These are phyloP conservation scores for Drosophila baimaii DNA, from an alignment of 1,140 invertebrate genomes.

Conservation along the genomic window DNA sequence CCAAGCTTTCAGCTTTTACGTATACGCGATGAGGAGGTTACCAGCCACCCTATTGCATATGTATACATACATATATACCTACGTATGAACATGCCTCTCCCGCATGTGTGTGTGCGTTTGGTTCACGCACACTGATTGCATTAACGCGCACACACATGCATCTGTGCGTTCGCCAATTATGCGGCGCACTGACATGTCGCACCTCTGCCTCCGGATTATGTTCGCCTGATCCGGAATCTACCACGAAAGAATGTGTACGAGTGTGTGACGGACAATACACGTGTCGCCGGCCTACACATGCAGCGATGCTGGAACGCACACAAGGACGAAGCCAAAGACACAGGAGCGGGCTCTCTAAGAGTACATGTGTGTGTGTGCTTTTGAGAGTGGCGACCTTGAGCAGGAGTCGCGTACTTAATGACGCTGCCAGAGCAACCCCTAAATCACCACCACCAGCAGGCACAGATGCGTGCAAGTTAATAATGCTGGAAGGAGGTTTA, in stretches of 20 bases:
- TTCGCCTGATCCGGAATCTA: constrained; percentile 74
- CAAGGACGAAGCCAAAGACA: constrained; percentile 32
- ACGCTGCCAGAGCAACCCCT: constrained; percentile 53
- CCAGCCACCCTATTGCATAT: constrained; percentile 3
- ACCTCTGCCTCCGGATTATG: constrained; percentile 40
- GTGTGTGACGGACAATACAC: constrained; percentile 65
- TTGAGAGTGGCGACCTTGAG: constrained; percentile 60
- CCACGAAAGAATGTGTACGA: constrained; percentile 83
- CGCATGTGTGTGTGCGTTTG: constrained; percentile 15
- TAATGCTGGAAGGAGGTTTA: too few species aligned
- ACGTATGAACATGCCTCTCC: neutral
- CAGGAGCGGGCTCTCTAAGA: constrained; percentile 6
- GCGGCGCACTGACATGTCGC: constrained; percentile 23
- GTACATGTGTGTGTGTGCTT: neutral
- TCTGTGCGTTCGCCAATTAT: constrained; percentile 48
- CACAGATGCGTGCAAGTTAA: neutral
- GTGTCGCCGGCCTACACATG: constrained; percentile 42
- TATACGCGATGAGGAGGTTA: neutral
- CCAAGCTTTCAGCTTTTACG: constrained; percentile 11
- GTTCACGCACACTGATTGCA: constrained; percentile 51
- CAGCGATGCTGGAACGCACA: constrained; percentile 30
- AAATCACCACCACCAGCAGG: constrained; percentile 21
- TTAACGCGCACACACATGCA: constrained; percentile 31
- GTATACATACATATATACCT: constrained; percentile 3
- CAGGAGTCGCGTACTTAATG: constrained; percentile 20